Base-by-base conservation (phyloP, 92 coral and sea anemone species). In the Diadumene lineata region DNA sequence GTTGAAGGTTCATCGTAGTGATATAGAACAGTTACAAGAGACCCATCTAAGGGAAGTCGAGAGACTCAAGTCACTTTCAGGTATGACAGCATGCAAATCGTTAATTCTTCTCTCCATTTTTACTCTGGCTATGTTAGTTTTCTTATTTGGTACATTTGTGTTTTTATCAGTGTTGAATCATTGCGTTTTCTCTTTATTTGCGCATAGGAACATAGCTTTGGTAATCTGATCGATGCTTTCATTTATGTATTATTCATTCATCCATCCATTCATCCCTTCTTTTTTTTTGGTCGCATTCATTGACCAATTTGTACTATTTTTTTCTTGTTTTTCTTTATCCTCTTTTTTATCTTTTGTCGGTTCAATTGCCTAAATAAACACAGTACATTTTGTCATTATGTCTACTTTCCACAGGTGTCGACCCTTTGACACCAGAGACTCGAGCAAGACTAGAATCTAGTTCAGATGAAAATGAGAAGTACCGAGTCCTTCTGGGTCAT, bases 31-130 rank as follows among this genome's bases (percentile, higher is more conserved):
- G 46, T 65, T 94, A 78, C 87, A 85, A 22, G 96, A 89, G 78
- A 92, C 90, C 10, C 97, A 94, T 72, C 88, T 88, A 76, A 89
- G 81, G 34, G 96, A 94, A 57, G 48, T 94, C 82, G 90, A 92
- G 51, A 80, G 84, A 25, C 80, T 81, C 19, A 34, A 77, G 62
- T 77, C 86, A 19, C 78, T 83, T 24, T 83, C 88, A 75, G 87
- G 97, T 91, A 31, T 7, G 66, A 23, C 15, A 57, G 10, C 48
- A 28, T 21, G 15, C 50, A 26, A 34, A 1, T n/a, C 29, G n/a
- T 24, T 44, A 64, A 48, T 16, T n/a, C 22, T 21, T 28, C 23
- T 44, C 7, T 6, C 30, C 7, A 26, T 61, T 34, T 22, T 11
- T 18, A 26, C 17, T n/a, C n/a, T n/a, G n/a, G n/a, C n/a, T n/a